phyloP scores from a whole-genome alignment of 2,888 invertebrate species.

The Emmelina monodactyla region DNA sequence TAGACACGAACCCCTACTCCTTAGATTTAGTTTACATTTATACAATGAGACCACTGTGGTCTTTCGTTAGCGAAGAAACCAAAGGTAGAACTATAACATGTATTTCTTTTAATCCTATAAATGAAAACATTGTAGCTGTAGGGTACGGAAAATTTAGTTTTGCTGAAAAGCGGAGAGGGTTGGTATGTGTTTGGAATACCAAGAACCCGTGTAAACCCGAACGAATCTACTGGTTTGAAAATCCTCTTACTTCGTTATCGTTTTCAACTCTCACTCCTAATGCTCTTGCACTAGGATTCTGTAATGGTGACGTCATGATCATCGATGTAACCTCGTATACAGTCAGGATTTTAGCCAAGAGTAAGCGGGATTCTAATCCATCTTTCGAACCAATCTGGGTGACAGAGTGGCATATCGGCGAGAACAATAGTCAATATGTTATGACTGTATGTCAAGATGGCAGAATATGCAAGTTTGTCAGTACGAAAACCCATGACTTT shows the following conservation, averaged over 20 bases:
- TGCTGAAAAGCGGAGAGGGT: slow-evolving; percentile 64
- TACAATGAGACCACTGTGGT: slow-evolving; percentile 72
- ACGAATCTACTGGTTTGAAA: slow-evolving; percentile 68
- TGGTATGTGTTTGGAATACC: slow-evolving; percentile 80
- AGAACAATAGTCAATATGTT: slow-evolving; percentile 55
- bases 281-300: slow-evolving; percentile 77
- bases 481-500: slow-evolving; percentile 67
- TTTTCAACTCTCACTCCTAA: slow-evolving; percentile 76
- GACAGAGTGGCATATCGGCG: slow-evolving; percentile 66
- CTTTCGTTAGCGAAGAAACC: slow-evolving; percentile 60
- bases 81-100: slow-evolving; percentile 65
- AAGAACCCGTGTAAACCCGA: slow-evolving; percentile 84
- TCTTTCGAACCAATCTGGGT: slow-evolving; percentile 74
- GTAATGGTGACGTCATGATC: slow-evolving; percentile 75
- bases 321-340: slow-evolving; percentile 71
- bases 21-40: slow-evolving; percentile 73
- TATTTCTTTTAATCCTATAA: slow-evolving; percentile 73
- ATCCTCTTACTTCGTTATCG: slow-evolving; percentile 72
- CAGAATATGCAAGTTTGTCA: slow-evolving; percentile 61
- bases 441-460: slow-evolving; percentile 70
- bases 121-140: slow-evolving; percentile 76
- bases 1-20: slow-evolving; percentile 67
- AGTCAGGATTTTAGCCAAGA: slow-evolving; percentile 58
- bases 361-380: slow-evolving; percentile 65
- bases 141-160: slow-evolving; percentile 75